Base-by-base conservation (phyloP, 2,113 vertebrate species). In the Manacus vitellinus region DNA sequence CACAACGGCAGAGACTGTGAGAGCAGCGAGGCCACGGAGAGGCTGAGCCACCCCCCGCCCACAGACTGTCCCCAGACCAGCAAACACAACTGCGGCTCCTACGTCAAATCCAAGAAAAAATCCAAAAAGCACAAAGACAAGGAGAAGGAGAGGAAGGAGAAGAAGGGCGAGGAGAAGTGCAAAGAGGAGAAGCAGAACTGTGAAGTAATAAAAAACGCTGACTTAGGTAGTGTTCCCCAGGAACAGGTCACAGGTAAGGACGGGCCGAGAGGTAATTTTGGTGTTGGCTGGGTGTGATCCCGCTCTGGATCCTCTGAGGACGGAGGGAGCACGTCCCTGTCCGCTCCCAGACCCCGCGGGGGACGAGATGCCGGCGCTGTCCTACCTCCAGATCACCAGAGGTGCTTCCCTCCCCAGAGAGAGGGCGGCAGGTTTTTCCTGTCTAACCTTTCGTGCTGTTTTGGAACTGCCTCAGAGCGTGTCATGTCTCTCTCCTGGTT, bases 41-140 rank as follows among this genome's bases (percentile, higher is more conserved):
- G 98, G 94, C 97, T 99, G 39, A 68, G 44, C 14, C 89, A 98
- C 23, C 98, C 98, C 15, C 97, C 37, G 77, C 90, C 72, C 19
- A 97, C 78, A 77, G 98, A 98, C 97, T 97, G 90, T 84, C 80
- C 97, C 52, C 97, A 94, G 46, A 85, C 93, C 12, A 94, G 96
- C 93, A 97, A 96, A 58, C 97, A 96, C 75, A 96, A 93, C 6
- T 94, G 97, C 39, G 54, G 98, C 66, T 92, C 97, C 6, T 98
- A 98, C 9, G 97, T 95, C 43, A 99, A 99, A 95, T 97, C 97
- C 87, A 99, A 98, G 98, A 99, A 99, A 96, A 99, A 99, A 89
- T 98, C 98, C 31, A 99, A 99, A 98, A 99, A 99, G 97, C 99
- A 99, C 98, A 99, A 98, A 98, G 99, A 99, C 98, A 99, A 98